Evolutionary conservation across 2,888 invertebrate species (phyloP).

Genomic region (Heliconius erato): DNA sequence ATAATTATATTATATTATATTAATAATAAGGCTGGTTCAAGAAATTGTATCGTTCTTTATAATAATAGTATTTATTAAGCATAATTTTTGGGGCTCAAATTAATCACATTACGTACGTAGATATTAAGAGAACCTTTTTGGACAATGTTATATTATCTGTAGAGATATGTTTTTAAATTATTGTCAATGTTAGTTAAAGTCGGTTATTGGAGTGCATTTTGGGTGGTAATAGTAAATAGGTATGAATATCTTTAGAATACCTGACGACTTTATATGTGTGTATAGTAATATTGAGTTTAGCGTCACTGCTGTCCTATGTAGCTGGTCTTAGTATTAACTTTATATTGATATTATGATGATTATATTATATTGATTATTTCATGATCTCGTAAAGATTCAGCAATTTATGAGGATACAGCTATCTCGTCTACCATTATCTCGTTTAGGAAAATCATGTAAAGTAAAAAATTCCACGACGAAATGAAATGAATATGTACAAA

Average conservation of each 20-base stretch:
- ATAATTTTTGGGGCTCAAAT: conserved; percentile 16
- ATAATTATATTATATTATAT: neutral
- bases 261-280: neutral
- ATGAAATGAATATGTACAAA: neutral
- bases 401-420: neutral
- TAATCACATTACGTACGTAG: conserved; percentile 19
- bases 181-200: neutral
- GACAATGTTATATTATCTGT: conserved; percentile 13
- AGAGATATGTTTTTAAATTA: conserved; percentile 8
- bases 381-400: neutral
- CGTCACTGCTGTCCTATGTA: conserved; percentile 9
- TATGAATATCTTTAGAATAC: neutral
- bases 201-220: conserved; percentile 5
- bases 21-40: conserved; percentile 11
- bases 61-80: conserved; percentile 3
- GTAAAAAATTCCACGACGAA: neutral
- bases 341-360: neutral
- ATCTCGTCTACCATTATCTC: neutral
- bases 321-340: neutral
- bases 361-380: neutral
- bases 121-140: conserved; percentile 19
- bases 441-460: neutral
- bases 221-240: neutral
- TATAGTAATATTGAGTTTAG: neutral
- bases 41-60: neutral